Evolutionary conservation across 2,797 vertebrate species (phyloP).

Genomic region (Serranus cabrilla): DNA sequence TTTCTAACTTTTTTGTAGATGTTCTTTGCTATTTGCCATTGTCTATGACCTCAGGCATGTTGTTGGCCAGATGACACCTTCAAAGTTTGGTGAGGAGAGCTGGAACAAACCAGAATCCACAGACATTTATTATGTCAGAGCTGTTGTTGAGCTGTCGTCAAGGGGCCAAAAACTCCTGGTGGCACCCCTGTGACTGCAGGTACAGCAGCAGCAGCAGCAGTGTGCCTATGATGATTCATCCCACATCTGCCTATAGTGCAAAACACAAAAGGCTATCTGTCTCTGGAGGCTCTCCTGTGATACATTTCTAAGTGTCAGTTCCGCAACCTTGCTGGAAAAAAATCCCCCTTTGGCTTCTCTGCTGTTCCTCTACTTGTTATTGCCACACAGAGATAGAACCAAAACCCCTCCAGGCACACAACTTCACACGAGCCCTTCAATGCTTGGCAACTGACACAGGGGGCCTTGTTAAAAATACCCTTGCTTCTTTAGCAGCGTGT

Average conservation of each 20-base stretch:
- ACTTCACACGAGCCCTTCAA: conserved; percentile 78
- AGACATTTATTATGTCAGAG: conserved; percentile 47
- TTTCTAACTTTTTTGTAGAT: background rate
- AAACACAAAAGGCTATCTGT: conserved; percentile 78
- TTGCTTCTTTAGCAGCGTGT: conserved; percentile 52
- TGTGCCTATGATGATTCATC: conserved; percentile 57
- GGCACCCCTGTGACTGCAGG: conserved; percentile 34
- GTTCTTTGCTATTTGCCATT: background rate
- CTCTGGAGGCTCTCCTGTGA: conserved; percentile 76
- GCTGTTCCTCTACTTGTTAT: conserved; percentile 67
- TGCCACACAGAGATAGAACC: conserved; percentile 68
- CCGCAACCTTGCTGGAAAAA: conserved; percentile 68
- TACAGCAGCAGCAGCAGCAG: conserved; percentile 40
- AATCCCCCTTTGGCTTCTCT: conserved; percentile 45
- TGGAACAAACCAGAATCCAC: conserved; percentile 27
- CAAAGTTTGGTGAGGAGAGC: conserved; percentile 7
- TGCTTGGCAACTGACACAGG: conserved; percentile 66
- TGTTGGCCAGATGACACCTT: conserved; percentile 26
- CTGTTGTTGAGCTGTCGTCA: conserved; percentile 47
- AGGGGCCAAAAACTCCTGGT: conserved; percentile 29
- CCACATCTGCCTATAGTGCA: conserved; percentile 58
- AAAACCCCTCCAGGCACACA: conserved; percentile 74
- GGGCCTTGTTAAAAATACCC: conserved; percentile 64
- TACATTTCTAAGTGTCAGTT: conserved; percentile 80
- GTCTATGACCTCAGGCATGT: conserved; percentile 1